Evolutionary conservation across 2,888 invertebrate species (phyloP).

Genomic region (Rhingia rostrata): DNA sequence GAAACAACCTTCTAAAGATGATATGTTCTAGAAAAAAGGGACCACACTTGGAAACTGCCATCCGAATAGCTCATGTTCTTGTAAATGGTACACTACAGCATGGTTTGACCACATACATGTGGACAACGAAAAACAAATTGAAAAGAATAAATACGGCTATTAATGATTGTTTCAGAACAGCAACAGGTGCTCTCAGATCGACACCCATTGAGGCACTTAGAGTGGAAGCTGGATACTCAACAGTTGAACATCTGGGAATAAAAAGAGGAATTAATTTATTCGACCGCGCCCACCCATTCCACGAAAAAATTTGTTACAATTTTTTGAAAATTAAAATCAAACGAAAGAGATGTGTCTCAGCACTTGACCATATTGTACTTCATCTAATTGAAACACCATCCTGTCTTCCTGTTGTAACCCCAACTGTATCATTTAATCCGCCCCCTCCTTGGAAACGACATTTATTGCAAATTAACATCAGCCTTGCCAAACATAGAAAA

Average conservation of each 20-base stretch:
- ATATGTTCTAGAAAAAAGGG: slow-evolving; percentile 5
- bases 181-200: slow-evolving; percentile 18
- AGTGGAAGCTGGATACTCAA: slow-evolving; percentile 24
- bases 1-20: slow-evolving; percentile 21
- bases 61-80: background rate
- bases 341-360: background rate
- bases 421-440: background rate
- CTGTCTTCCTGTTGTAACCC: no score
- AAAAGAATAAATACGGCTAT: slow-evolving; percentile 17
- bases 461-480: background rate
- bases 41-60: slow-evolving; percentile 8
- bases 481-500: background rate
- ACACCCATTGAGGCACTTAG: slow-evolving; percentile 20
- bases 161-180: slow-evolving; percentile 34
- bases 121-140: slow-evolving; percentile 3
- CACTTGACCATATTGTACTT: background rate
- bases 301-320: background rate
- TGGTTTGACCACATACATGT: slow-evolving; percentile 10
- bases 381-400: background rate
- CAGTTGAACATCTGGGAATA: background rate
- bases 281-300: background rate
- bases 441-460: background rate
- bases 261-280: background rate
- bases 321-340: background rate
- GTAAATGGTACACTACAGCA: slow-evolving; percentile 18